Conservation (phyloP, 1,140 invertebrate genomes). For the Pseudomyrmex flavicornis region DNA sequence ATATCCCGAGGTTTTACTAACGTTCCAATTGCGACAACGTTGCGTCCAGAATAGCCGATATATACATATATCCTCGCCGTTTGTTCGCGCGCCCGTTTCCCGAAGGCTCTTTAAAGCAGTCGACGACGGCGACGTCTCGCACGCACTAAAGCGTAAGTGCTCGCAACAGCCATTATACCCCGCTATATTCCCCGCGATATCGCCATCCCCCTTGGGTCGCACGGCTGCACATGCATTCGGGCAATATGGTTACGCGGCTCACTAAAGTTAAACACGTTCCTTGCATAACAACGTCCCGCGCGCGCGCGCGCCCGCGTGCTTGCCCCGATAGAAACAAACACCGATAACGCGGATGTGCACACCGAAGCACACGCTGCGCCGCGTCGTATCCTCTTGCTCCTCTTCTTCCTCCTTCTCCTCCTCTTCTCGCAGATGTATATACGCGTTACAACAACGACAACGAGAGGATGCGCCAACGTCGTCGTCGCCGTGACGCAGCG, state of each 20-base stretch:
- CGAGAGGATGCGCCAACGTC: conserved; percentile 71
- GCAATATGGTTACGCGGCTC: conserved; percentile 75
- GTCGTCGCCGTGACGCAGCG: conserved; percentile 73
- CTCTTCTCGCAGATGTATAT: conserved; percentile 43
- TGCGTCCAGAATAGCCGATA: background rate
- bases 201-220: conserved; percentile 56
- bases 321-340: conserved; percentile 45
- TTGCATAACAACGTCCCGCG: conserved; percentile 73
- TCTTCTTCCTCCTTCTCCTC: too few relatives aligned
- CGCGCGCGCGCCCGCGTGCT: conserved; percentile 56
- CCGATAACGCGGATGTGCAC: conserved; percentile 34
- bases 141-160: conserved; percentile 63
- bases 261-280: conserved; percentile 76
- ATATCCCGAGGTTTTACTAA: background rate
- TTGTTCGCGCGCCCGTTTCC: background rate
- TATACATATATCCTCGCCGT: background rate
- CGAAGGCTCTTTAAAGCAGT: conserved; percentile 38
- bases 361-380: background rate
- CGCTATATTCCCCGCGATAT: conserved; percentile 70
- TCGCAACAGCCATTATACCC: conserved; percentile 65
- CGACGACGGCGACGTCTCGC: conserved; percentile 60
- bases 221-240: conserved; percentile 73
- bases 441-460: conserved; percentile 9
- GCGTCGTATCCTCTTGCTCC: background rate
- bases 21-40: conserved; percentile 1